These are phyloP conservation scores for Eclectus roratus DNA, from an alignment of 2,113 vertebrate genomes.

Conservation along the genomic window DNA sequence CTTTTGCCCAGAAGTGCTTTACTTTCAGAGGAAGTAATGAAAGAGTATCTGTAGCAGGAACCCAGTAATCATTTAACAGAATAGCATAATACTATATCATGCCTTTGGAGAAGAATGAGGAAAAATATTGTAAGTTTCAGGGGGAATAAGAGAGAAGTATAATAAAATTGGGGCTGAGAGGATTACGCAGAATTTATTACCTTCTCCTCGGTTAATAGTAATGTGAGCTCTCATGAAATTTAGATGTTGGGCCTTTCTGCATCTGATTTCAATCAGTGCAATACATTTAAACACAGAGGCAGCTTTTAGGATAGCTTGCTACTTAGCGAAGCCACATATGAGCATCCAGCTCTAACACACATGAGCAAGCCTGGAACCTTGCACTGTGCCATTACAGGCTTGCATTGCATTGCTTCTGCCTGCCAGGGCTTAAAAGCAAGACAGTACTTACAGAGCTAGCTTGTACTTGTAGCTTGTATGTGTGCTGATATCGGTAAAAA, in stretches of 20 bases:
- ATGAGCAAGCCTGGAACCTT: not conserved
- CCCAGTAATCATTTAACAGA: not conserved
- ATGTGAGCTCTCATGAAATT: not conserved
- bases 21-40: not conserved
- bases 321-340: not conserved
- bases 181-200: not conserved
- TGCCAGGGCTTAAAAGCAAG: not conserved
- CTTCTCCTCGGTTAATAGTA: not conserved
- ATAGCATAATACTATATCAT: not conserved
- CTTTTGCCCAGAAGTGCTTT: slow-evolving; percentile 13
- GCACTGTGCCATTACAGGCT: not conserved
- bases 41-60: not conserved
- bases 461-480: not conserved
- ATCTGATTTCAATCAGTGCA: not conserved
- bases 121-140: not conserved
- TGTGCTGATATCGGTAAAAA: not conserved
- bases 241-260: not conserved
- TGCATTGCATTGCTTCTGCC: not conserved
- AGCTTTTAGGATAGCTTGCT: not conserved
- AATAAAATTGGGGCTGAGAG: not conserved
- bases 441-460: not conserved
- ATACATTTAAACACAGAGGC: not conserved
- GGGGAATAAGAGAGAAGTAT: not conserved
- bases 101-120: not conserved
- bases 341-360: not conserved